Evolutionary conservation across 2,888 invertebrate genomes (phyloP).

Genomic region (Microplitis deprimator): DNA sequence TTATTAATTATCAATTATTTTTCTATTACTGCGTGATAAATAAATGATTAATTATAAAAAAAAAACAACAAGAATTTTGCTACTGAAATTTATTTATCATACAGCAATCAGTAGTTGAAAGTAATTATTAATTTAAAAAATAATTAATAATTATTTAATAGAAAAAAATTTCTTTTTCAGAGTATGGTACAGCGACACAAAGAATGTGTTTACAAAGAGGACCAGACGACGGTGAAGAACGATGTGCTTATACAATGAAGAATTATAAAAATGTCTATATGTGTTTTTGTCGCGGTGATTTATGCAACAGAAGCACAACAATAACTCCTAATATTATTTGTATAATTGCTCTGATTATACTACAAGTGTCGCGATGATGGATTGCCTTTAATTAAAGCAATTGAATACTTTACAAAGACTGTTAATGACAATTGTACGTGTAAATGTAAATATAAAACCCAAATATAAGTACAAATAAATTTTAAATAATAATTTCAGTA

Average conservation of each 20-base stretch:
- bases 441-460: neutral
- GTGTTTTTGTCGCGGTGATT: slow-evolving; percentile 92
- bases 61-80: no score
- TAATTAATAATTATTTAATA: slow-evolving; percentile 20
- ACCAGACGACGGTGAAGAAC: slow-evolving; percentile 89
- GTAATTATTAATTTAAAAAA: slow-evolving; percentile 43
- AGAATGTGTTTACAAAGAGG: slow-evolving; percentile 89
- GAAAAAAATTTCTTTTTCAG: slow-evolving; percentile 72
- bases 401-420: slow-evolving; percentile 23
- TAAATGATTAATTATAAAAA: no score
- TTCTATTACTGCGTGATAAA: no score
- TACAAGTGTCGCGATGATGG: slow-evolving; percentile 51
- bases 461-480: slow-evolving; percentile 29
- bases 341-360: slow-evolving; percentile 41
- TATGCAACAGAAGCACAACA: slow-evolving; percentile 78
- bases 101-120: neutral
- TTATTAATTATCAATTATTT: no score
- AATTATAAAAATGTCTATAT: slow-evolving; percentile 88
- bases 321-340: slow-evolving; percentile 36
- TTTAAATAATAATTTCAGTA: neutral
- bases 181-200: slow-evolving; percentile 90
- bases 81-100: neutral
- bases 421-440: slow-evolving; percentile 5
- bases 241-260: slow-evolving; percentile 89
- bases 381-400: slow-evolving; percentile 48